Percentiles rank a stretch among this genome's conserved stretches.
Evolutionary conservation across 1,140 invertebrate genomes (phyloP).

Genomic region (Andrena cerasifolii): DNA sequence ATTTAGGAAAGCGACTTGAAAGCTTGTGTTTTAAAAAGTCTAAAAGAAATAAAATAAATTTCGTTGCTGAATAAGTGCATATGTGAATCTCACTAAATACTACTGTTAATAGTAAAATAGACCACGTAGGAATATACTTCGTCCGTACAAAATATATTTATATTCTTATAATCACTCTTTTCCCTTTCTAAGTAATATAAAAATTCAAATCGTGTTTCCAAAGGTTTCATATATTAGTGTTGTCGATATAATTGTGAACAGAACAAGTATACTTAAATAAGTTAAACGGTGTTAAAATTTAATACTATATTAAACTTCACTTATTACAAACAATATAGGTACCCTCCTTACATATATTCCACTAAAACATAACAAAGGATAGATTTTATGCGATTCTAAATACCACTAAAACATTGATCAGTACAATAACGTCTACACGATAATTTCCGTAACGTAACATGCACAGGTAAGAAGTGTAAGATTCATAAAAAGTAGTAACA

Average conservation of each 20-base stretch:
- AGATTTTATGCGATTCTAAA: slow-evolving; percentile 11
- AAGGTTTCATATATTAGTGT: slow-evolving; percentile 8
- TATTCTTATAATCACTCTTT: slow-evolving; percentile 1
- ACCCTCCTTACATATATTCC: slow-evolving; percentile 31
- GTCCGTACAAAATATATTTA: slow-evolving; percentile 20
- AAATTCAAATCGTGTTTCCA: slow-evolving; percentile 1
- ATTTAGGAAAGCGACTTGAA: too few species aligned
- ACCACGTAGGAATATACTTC: background rate
- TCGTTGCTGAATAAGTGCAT: background rate
- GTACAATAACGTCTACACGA: slow-evolving; percentile 15
- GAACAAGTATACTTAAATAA: slow-evolving; percentile 40
- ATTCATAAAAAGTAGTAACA: slow-evolving; percentile 20
- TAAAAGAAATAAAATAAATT: background rate
- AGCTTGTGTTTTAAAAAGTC: background rate
- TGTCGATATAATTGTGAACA: slow-evolving; percentile 20
- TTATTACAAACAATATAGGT: slow-evolving; percentile 38
- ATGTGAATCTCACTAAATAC: background rate
- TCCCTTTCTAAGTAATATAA: slow-evolving; percentile 4
- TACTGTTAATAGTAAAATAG: background rate
- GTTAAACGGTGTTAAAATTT: slow-evolving; percentile 37
- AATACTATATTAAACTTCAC: slow-evolving; percentile 15
- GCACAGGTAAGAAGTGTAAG: slow-evolving; percentile 17
- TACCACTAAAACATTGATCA: slow-evolving; percentile 5
- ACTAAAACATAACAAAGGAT: slow-evolving; percentile 7
- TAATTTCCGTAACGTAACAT: slow-evolving; percentile 28